Conservation (phyloP, 2,113 vertebrate genomes). For the Siniperca chuatsi region DNA sequence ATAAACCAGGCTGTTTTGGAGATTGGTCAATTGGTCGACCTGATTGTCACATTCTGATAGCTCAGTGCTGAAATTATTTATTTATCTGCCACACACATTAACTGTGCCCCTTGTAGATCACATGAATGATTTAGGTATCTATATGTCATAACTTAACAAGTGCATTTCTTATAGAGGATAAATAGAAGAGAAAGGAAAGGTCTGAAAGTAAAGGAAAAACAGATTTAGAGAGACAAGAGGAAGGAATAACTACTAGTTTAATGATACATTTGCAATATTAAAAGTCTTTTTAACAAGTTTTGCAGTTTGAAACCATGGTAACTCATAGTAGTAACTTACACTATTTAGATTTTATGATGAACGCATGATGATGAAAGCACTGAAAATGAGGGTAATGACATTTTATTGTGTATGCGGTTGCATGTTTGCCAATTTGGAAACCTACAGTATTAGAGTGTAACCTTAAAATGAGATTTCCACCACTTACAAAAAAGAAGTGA, state of each 20-base stretch:
- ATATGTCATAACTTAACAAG: not conserved
- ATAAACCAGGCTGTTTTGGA: conserved; percentile 18
- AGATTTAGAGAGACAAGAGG: not conserved
- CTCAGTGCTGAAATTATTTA: not conserved
- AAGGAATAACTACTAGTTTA: conserved; percentile 13
- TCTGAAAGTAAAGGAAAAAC: conserved; percentile 10
- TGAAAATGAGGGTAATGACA: conserved; percentile 36
- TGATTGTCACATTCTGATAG: not conserved
- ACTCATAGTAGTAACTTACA: conserved; percentile 21
- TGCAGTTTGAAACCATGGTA: conserved; percentile 38
- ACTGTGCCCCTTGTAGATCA: not conserved
- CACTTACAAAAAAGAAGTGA: conserved; percentile 34
- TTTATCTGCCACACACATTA: not conserved
- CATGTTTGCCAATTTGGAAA: conserved; percentile 54
- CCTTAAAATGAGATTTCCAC: conserved; percentile 59
- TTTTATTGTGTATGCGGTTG: conserved; percentile 47
- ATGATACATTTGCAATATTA: conserved; percentile 43
- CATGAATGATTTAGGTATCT: not conserved
- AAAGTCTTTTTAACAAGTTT: conserved; percentile 30
- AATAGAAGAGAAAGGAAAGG: not conserved
- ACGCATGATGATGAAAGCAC: conserved; percentile 38
- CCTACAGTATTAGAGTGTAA: conserved; percentile 35
- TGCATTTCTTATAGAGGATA: not conserved
- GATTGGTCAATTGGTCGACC: not conserved
- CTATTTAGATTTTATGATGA: conserved; percentile 46